Conservation (phyloP, 2,888 invertebrate species). For the Scelioninae gen. 1 region DNA sequence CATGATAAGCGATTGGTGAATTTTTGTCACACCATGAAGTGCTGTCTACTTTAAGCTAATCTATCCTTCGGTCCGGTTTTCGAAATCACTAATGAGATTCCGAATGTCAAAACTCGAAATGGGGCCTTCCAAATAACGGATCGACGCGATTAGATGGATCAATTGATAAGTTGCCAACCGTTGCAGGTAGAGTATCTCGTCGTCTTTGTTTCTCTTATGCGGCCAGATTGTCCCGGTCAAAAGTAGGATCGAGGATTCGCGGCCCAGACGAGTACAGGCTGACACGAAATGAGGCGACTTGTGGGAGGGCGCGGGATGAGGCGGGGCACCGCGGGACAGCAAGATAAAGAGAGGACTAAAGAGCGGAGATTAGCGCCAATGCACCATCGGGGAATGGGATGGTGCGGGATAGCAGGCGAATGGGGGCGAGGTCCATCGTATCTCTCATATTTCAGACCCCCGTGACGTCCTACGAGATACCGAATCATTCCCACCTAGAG, state of each 20-base stretch:
- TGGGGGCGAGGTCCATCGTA: conserved; percentile 82
- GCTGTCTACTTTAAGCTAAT: conserved; percentile 32
- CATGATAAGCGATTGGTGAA: conserved; percentile 10
- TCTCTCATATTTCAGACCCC: conserved; percentile 84
- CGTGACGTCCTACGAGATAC: conserved; percentile 84
- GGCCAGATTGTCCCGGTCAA: conserved; percentile 73
- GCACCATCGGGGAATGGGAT: conserved; percentile 82
- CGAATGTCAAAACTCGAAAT: conserved; percentile 83
- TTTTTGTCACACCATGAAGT: conserved; percentile 30
- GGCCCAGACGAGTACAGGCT: conserved; percentile 43
- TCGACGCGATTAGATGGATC: conserved; percentile 79
- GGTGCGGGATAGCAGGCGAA: conserved; percentile 72
- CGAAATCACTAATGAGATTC: conserved; percentile 84
- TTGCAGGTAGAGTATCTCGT: conserved; percentile 71
- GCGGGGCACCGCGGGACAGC: conserved; percentile 72
- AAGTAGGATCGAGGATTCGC: conserved; percentile 48
- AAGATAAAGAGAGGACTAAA: conserved; percentile 84
- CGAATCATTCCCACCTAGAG: conserved; percentile 83
- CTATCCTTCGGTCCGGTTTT: conserved; percentile 72
- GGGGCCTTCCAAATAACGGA: conserved; percentile 79
- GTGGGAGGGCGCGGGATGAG: conserved; percentile 77
- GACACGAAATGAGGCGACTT: conserved; percentile 65
- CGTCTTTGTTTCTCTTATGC: conserved; percentile 64
- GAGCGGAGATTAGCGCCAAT: conserved; percentile 85
- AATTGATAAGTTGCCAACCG: conserved; percentile 70